Conservation (phyloP, 2,888 invertebrate species). For the Ectemnius lituratus region DNA sequence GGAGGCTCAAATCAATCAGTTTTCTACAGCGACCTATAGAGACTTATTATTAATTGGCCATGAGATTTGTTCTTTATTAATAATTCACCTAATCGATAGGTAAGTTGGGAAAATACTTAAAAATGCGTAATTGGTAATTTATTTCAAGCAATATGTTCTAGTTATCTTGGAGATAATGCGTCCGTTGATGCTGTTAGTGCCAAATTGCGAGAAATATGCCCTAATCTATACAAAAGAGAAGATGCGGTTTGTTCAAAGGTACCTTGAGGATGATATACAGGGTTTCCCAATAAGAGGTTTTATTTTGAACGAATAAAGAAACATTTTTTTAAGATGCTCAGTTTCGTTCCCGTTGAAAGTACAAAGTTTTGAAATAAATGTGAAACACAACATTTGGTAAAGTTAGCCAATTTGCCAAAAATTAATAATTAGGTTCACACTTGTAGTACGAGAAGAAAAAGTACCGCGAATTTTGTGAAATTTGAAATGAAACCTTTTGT, state of each 20-base stretch:
- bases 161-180: slow-evolving; percentile 96
- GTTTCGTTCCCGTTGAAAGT: too few relatives aligned
- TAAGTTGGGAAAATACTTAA: slow-evolving; percentile 57
- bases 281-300: too few relatives aligned
- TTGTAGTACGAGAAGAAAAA: too few relatives aligned
- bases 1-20: slow-evolving; percentile 81
- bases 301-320: too few relatives aligned
- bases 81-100: slow-evolving; percentile 91
- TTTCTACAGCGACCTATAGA: slow-evolving; percentile 82
- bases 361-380: too few relatives aligned
- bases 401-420: too few relatives aligned
- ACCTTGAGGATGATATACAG: slow-evolving; percentile 33
- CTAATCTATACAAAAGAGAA: slow-evolving; percentile 94
- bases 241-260: slow-evolving; percentile 98
- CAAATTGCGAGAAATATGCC: slow-evolving; percentile 93
- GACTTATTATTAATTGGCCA: slow-evolving; percentile 89
- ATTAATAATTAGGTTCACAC: too few relatives aligned
- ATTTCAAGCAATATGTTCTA: slow-evolving; percentile 74
- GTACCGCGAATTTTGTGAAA: too few relatives aligned
- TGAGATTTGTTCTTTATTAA: slow-evolving; percentile 86
- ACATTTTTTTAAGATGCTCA: too few relatives aligned
- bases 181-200: slow-evolving; percentile 94
- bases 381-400: too few relatives aligned
- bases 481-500: too few relatives aligned
- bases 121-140: slow-evolving; percentile 16